Evolutionary conservation across 2,113 vertebrate species (phyloP), one percentile per base, ranked within the genome.

Genomic region (Alligator mississippiensis): DNA sequence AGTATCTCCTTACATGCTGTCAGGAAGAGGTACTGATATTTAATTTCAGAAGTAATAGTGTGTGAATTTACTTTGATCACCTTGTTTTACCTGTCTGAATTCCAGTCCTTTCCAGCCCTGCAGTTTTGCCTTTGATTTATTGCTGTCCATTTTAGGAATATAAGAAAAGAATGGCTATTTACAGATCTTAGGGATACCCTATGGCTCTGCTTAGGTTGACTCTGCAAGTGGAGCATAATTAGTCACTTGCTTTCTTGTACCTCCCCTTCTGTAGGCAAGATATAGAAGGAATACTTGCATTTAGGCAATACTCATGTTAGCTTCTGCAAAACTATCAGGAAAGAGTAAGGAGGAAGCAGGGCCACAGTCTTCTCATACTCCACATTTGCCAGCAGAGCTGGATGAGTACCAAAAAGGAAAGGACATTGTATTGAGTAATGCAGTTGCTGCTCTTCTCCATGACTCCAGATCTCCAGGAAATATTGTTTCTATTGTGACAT

Each of bases 1-100:
- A 97, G 98, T 99, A 86, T 99, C 99, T 22, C 97, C 98, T 27
- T 99, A 98, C 85, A 97, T 99, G 98, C 98, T 99, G 3, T 98
- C 95, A 89, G 98, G 99, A 96, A 98, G 98, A 99, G 99, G 99
- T 99, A 97, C 55, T 72, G 77, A 79, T 64, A 30, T 94, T 92
- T 74, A 5, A 62, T n/a, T 90, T 92, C 38, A 70, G 60, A 86
- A 75, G 8, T 19, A 77, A n/a, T 5, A 82, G 21, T 24, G 18
- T 62, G 11, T 77, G 7, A 58, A n/a, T 85, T 88, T 87, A 60
- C 63, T 47, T 86, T 30, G 2, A 76, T 60, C 72, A 47, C 34
- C 19, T 86, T 2, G 15, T 14, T 25, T 7, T 82, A 21, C 34
- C 3, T 15, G 5, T 80, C 83, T 57, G 76, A 81, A 2, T n/a